These are phyloP conservation scores for Lamprotornis superbus DNA, from an alignment of 2,113 vertebrate genomes.

Conservation along the genomic window DNA sequence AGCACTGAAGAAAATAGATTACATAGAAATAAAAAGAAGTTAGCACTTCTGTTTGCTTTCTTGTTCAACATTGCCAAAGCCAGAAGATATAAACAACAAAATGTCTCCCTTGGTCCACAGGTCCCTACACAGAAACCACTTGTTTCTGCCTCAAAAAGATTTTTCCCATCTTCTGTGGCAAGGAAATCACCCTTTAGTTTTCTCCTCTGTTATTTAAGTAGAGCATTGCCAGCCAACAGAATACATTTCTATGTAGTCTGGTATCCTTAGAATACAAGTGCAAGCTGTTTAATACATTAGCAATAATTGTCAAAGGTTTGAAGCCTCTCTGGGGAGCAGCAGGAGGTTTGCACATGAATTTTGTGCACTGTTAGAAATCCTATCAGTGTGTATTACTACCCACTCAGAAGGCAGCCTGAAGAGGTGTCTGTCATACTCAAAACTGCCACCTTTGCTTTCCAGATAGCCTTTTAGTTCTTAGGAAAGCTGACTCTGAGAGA, in stretches of 20 bases:
- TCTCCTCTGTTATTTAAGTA: neutral
- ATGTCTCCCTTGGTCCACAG: neutral
- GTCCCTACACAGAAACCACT: neutral
- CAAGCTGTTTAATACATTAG: constrained; percentile 17
- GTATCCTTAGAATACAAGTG: neutral
- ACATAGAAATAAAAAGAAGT: neutral
- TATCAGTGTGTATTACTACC: neutral
- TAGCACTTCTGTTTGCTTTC: neutral
- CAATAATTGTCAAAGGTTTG: neutral
- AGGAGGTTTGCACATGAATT: neutral
- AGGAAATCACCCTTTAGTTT: neutral
- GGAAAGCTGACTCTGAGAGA: neutral
- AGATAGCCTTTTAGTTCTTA: neutral
- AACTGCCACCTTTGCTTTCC: constrained; percentile 13
- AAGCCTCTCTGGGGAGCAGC: neutral
- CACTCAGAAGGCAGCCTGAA: neutral
- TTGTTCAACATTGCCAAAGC: neutral
- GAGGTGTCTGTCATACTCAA: neutral
- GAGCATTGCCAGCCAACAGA: neutral
- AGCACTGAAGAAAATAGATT: neutral
- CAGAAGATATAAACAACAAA: neutral
- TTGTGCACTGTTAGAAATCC: neutral
- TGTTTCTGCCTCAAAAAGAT: neutral
- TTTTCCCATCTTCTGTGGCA: neutral
- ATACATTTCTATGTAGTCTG: neutral